Evolutionary conservation across 2,113 vertebrate genomes (phyloP), one percentile per base, ranked within the genome.

Genomic region (Dromiciops gliroides): DNA sequence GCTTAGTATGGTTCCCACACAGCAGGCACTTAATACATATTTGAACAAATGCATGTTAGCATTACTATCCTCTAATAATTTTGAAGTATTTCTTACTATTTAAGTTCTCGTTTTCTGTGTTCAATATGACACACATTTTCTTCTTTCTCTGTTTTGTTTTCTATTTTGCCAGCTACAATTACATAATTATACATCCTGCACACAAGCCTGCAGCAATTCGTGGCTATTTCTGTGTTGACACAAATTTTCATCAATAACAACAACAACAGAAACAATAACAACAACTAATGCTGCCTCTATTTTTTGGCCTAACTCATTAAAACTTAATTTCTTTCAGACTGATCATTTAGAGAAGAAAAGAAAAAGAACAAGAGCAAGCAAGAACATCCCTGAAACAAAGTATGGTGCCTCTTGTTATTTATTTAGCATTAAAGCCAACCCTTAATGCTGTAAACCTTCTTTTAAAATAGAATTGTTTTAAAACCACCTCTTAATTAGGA

Each of bases 321-420:
- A 48, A 48, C 56, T 23, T 83, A 26, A 25, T 19, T 88, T 51
- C 24, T 51, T 93, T 93, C n/a, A 95, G 48, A 11, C 2, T 2
- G 52, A 1, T 53, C n/a, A 44, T 0, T 0, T 5, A 52, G 67
- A 89, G 90, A 96, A 93, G 92, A 95, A 52, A 48, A 97, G 14
- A 8, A 93, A 51, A 83, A 95, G 0, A 75, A 89, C 0, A 4
- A 92, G 31, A 25, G 1, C 25, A 24, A 12, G 75, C 44, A 93
- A 95, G 93, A 88, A 94, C 95, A 95, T 0, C 14, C 0, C 92
- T 60, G 89, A 95, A 94, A 37, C 11, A 93, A 96, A 96, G 98
- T 98, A 98, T 60, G 95, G 37, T 8, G 2, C 19, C n/a, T 5
- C 67, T 44, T 83, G 28, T 83, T 56, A 11, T 22, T 67, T 67